Conservation (phyloP, 1,140 invertebrate species). For the Notospermus geniculatus region DNA sequence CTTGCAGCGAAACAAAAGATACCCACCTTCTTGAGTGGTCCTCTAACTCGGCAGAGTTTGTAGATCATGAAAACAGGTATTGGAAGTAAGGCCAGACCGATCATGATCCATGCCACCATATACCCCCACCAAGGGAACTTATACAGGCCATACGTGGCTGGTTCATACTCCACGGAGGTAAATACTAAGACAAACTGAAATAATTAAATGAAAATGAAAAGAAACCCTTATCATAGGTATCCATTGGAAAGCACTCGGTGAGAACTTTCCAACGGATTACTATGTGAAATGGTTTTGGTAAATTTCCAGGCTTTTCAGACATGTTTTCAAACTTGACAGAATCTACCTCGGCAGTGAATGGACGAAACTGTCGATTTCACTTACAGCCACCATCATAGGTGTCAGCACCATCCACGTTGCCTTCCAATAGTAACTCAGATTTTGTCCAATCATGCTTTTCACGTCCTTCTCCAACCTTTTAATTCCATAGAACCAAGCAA, state of each 20-base stretch:
- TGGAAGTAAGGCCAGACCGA: neutral
- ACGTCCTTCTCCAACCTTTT: slow-evolving; percentile 44
- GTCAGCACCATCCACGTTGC: slow-evolving; percentile 77
- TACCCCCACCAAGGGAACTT: slow-evolving; percentile 3
- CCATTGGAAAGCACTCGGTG: no score
- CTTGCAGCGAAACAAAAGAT: neutral
- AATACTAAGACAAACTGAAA: neutral
- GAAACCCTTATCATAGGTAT: no score
- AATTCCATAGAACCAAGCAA: slow-evolving; percentile 73
- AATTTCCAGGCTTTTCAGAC: no score
- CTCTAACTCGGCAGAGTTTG: neutral
- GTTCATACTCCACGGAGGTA: neutral
- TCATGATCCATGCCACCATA: neutral
- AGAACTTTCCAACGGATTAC: no score
- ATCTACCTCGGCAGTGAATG: no score
- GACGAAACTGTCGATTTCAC: slow-evolving; percentile 25
- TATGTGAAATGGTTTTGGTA: slow-evolving; percentile 8
- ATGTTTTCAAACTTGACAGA: neutral
- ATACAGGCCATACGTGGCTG: neutral
- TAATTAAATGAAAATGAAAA: no score
- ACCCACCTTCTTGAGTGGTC: neutral
- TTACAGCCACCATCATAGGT: slow-evolving; percentile 69
- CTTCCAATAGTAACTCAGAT: slow-evolving; percentile 62
- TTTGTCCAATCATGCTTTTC: slow-evolving; percentile 43
- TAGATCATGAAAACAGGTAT: slow-evolving; percentile 1